phyloP scores from a whole-genome alignment of 2,888 invertebrate species.

The Tenodera sinensis region DNA sequence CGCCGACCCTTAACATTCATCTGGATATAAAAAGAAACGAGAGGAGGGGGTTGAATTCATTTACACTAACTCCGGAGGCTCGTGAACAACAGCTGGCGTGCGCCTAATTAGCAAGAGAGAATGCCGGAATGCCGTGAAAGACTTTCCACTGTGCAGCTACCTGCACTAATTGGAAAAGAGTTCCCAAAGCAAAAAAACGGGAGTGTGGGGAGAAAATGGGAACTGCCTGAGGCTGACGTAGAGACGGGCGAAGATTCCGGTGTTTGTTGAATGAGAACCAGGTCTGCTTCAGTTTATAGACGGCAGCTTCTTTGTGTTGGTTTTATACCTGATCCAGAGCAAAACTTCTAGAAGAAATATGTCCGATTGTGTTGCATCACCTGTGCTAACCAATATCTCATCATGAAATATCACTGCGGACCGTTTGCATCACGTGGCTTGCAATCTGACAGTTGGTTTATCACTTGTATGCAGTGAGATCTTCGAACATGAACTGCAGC shows the following conservation, averaged over 20 bases:
- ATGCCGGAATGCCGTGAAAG: background rate
- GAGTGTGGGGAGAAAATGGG: background rate
- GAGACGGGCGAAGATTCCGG: background rate
- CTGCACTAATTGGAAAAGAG: background rate
- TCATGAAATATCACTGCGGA: too few species aligned
- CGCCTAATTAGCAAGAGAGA: background rate
- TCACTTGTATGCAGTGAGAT: too few species aligned
- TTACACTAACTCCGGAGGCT: background rate
- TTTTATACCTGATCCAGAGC: too few species aligned
- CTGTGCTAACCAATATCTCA: too few species aligned
- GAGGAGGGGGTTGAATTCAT: background rate
- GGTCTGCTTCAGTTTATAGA: background rate
- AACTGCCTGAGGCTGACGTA: background rate
- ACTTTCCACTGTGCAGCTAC: background rate
- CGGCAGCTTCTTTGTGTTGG: too few species aligned
- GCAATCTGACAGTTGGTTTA: too few species aligned
- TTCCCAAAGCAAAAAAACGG: background rate
- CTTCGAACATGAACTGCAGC: too few species aligned
- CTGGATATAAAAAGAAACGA: background rate
- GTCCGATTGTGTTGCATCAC: too few species aligned
- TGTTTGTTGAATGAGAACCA: background rate
- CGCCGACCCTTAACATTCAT: background rate
- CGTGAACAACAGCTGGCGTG: background rate
- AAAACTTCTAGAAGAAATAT: too few species aligned
- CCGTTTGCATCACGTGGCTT: too few species aligned